phyloP scores from a whole-genome alignment of 2,797 vertebrate species.

The Tamandua tetradactyla region DNA sequence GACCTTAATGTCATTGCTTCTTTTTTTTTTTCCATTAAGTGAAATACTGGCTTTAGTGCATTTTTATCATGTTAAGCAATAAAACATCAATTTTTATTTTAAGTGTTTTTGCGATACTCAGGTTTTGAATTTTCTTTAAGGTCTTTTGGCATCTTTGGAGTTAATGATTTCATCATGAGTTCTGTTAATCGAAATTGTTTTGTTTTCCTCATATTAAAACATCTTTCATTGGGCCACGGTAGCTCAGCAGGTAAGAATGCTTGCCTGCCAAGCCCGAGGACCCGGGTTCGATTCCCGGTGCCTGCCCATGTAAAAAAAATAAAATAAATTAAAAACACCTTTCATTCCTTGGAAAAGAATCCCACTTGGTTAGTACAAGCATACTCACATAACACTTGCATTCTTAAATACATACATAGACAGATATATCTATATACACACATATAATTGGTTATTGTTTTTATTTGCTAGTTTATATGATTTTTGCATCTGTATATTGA shows the following conservation, averaged over 20 bases:
- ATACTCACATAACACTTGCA: neutral
- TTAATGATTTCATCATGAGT: neutral
- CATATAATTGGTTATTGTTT: neutral
- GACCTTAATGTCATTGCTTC: neutral
- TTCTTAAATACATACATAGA: neutral
- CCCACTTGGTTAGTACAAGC: neutral
- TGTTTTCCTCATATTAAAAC: neutral
- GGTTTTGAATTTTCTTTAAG: neutral
- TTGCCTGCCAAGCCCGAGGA: too few relatives aligned
- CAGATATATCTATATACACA: neutral
- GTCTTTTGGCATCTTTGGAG: neutral
- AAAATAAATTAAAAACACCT: too few relatives aligned
- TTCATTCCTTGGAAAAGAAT: neutral
- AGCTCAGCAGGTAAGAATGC: too few relatives aligned
- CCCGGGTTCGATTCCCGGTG: too few relatives aligned
- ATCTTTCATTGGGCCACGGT: too few relatives aligned
- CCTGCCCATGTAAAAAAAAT: too few relatives aligned
- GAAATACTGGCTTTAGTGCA: neutral
- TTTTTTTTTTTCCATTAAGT: neutral
- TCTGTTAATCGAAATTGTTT: neutral
- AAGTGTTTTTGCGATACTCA: neutral
- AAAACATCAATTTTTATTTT: neutral
- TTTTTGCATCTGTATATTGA: neutral
- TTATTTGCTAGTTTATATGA: neutral
- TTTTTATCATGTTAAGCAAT: neutral